Conservation (phyloP, 1,140 invertebrate genomes). For the Solenopsis invicta region DNA sequence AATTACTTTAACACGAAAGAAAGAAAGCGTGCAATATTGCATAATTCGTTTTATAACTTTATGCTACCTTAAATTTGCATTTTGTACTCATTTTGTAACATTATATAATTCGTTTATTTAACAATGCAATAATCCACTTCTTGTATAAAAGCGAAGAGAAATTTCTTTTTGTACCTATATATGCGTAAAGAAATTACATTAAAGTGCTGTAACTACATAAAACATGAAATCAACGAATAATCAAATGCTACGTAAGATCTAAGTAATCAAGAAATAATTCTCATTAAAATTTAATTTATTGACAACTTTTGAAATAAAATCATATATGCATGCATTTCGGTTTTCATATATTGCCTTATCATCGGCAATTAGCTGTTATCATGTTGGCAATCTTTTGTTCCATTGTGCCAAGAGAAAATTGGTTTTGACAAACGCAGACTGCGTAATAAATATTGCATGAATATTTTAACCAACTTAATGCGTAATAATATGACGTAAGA, state of each 20-base stretch:
- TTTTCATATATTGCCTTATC: background rate
- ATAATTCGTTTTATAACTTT: too few relatives aligned
- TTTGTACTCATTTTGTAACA: background rate
- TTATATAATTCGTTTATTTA: background rate
- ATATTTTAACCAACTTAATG: slow-evolving; percentile 25
- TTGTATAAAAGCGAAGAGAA: background rate
- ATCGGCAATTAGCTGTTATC: background rate
- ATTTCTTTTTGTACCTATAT: background rate
- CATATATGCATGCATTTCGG: background rate
- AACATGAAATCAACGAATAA: too few relatives aligned
- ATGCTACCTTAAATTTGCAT: too few relatives aligned
- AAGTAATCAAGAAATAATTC: background rate
- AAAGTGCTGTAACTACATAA: background rate
- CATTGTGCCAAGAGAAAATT: slow-evolving; percentile 4
- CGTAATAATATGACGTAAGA: slow-evolving; percentile 34
- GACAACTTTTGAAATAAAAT: background rate
- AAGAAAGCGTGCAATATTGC: background rate
- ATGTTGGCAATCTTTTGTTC: background rate
- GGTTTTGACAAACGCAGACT: slow-evolving; percentile 8
- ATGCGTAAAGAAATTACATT: background rate
- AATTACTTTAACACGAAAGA: background rate
- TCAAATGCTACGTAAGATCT: too few relatives aligned
- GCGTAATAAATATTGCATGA: slow-evolving; percentile 23
- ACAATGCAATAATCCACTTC: background rate
- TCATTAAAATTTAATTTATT: slow-evolving; percentile 17